phyloP scores from a whole-genome alignment of 92 coral and sea anemone genomes.

The Parazoanthus swiftii region DNA sequence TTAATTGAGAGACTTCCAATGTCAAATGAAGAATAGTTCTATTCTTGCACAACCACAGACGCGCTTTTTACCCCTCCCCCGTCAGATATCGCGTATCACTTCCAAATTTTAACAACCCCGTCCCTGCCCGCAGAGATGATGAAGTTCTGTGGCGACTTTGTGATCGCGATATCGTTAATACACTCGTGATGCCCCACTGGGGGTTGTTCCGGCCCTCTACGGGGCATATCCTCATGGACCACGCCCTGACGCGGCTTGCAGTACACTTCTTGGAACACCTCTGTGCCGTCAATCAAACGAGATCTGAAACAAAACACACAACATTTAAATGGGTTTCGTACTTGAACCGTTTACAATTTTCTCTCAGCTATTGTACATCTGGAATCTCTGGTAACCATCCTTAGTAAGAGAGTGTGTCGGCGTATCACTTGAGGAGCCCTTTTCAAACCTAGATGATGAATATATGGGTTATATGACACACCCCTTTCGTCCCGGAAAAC shows the following conservation, averaged over 20 bases:
- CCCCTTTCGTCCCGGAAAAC: too few species aligned
- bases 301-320: conserved; percentile 55
- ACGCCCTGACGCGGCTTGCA: conserved; percentile 84
- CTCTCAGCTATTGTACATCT: too few species aligned
- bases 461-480: too few species aligned
- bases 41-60: too few species aligned
- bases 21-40: too few species aligned
- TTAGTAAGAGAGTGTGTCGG: too few species aligned
- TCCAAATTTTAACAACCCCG: conserved; percentile 97
- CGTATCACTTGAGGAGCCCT: too few species aligned
- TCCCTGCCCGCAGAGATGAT: conserved; percentile 92
- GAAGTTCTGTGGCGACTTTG: conserved; percentile 89
- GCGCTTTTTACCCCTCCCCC: too few species aligned
- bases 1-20: too few species aligned
- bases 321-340: not conserved
- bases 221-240: conserved; percentile 92
- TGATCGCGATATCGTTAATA: conserved; percentile 84
- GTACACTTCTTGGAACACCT: conserved; percentile 90
- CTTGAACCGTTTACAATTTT: too few species aligned
- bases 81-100: conserved; percentile 34
- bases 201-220: conserved; percentile 96
- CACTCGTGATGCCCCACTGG: conserved; percentile 99
- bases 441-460: too few species aligned
- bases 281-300: conserved; percentile 95
- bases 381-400: too few species aligned